Conservation (phyloP, 2,888 invertebrate genomes). For the Bedellia somnulentella region DNA sequence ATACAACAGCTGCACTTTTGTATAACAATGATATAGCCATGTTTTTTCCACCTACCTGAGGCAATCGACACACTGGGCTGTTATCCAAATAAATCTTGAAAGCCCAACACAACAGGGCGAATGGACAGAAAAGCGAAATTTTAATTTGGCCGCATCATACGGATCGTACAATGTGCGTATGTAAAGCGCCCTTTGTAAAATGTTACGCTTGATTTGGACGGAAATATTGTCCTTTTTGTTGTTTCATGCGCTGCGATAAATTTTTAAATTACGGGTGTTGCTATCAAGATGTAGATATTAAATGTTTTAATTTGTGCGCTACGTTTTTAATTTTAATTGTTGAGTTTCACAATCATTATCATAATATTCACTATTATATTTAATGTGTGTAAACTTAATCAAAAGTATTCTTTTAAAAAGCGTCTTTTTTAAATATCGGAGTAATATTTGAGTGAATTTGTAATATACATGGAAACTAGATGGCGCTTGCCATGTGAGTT, state of each 20-base stretch:
- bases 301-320: too few species aligned
- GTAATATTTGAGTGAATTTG: too few species aligned
- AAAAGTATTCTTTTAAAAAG: too few species aligned
- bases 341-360: too few species aligned
- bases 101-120: constrained; percentile 9
- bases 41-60: constrained; percentile 44
- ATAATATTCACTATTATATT: too few species aligned
- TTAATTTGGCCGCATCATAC: constrained; percentile 22
- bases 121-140: constrained; percentile 2
- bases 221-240: constrained; percentile 57
- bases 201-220: constrained; percentile 55
- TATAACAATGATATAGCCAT: constrained; percentile 56
- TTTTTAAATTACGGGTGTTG: constrained; percentile 32
- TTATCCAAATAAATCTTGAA: constrained; percentile 21
- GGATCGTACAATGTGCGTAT: constrained; percentile 34
- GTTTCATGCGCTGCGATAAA: constrained; percentile 41
- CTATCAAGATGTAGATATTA: too few species aligned
- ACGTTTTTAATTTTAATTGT: too few species aligned
- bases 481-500: too few species aligned
- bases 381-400: too few species aligned
- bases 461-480: too few species aligned
- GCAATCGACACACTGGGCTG: constrained; percentile 38
- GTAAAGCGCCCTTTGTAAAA: constrained; percentile 39
- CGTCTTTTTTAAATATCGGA: too few species aligned
- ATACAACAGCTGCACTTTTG: constrained; percentile 55